phyloP scores from a whole-genome alignment of 2,113 vertebrate genomes.

The Forbesichthys papilliferus region DNA sequence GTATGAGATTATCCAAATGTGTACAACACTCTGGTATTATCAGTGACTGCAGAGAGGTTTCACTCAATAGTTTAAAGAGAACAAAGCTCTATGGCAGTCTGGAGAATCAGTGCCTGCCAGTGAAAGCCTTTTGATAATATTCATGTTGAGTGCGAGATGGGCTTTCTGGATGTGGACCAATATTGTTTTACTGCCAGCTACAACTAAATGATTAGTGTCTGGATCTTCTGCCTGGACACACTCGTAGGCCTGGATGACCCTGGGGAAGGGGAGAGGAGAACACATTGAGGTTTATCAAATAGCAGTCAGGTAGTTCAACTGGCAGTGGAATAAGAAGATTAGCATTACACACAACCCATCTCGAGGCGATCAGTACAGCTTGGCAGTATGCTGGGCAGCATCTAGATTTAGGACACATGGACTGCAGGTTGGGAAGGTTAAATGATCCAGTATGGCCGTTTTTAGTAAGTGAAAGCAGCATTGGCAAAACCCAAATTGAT shows the following conservation, averaged over 20 bases:
- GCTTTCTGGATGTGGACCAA: conserved; percentile 40
- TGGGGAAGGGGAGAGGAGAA: conserved; percentile 28
- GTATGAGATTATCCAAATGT: conserved; percentile 17
- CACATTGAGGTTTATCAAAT: conserved; percentile 48
- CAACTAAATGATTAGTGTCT: conserved; percentile 58
- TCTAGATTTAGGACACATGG: no score
- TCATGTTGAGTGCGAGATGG: conserved; percentile 33
- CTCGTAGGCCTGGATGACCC: conserved; percentile 27
- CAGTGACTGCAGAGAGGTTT: conserved; percentile 30
- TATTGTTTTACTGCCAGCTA: conserved; percentile 42
- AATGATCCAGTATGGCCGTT: no score
- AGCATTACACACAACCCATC: conserved; percentile 22
- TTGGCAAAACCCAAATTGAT: no score
- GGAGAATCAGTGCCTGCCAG: conserved; percentile 16
- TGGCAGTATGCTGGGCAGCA: no score
- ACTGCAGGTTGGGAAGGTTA: no score
- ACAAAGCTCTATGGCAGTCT: background rate
- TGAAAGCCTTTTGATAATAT: conserved; percentile 33
- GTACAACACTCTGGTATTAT: conserved; percentile 29
- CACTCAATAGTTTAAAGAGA: conserved; percentile 5
- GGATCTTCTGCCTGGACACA: conserved; percentile 33
- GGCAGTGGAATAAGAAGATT: conserved; percentile 61
- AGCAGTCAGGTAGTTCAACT: conserved; percentile 60
- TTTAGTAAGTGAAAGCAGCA: no score
- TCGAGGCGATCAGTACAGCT: no score